Evolutionary conservation across 2,797 vertebrate species (phyloP), one percentile per base, ranked within the genome.

Genomic region (Melanotaenia maccullochi): DNA sequence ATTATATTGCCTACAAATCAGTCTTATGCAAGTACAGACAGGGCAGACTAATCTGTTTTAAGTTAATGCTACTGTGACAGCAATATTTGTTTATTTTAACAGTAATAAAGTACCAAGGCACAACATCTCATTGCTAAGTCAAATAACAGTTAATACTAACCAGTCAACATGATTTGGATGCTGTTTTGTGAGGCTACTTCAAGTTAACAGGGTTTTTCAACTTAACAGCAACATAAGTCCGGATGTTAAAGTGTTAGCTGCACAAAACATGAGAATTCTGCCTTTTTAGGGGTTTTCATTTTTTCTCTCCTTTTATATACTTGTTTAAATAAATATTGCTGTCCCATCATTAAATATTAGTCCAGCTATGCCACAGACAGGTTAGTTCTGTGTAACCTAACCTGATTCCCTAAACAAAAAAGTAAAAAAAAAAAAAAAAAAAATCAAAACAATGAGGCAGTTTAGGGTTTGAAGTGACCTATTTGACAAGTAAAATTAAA

Each of bases 101-200:
- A 89, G 84, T 89, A 75, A 87, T 82, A 35, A 59, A 85, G 83
- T 83, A 88, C 83, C 86, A 92, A 93, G 91, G 93, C 91, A 93
- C 90, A 82, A 84, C 84, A 87, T 87, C 86, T 92, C 79, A 71
- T 78, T 44, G 65, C 71, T 36, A 66, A 66, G 68, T 85, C 86
- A 73, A 68, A 44, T 60, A 52, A 52, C 71, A 40, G 60, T 61
- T 57, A n/a, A 49, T 33, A 75, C 67, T 71, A n/a, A 25, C 55
- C 35, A 1, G 16, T 61, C 28, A 0, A 60, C 57, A 68, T 57
- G 69, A 38, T 69, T n/a, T 18, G 38, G 61, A 49, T 1, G 24
- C n/a, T 32, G 44, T 51, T 22, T 59, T 67, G n/a, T 61, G 28
- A 64, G 54, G 42, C 11, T 4, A 55, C n/a, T 42, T 67, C 65